Base-by-base conservation (phyloP, 2,113 vertebrate genomes). In the Dunckerocampus dactyliophorus region DNA sequence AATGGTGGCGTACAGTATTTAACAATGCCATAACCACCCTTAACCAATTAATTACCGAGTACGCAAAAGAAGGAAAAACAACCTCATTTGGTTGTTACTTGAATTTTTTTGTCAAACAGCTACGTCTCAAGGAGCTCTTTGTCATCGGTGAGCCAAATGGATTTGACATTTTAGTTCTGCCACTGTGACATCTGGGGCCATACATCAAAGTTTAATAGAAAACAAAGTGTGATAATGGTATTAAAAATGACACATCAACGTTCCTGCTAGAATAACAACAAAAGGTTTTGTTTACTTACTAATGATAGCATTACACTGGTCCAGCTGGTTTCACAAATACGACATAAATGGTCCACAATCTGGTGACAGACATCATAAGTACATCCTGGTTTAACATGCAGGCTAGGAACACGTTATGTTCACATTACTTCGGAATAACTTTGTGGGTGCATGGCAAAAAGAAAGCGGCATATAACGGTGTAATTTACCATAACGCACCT, bases 41-140 rank as follows among this genome's bases (percentile, higher is more conserved):
- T 5, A 34, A 2, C 87, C 84, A 90, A 89, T 88, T 90, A 89
- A 93, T 93, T 89, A 12, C 10, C 10, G 89, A 91, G 93, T 87
- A 91, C 88, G 89, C 37, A 39, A 86, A 92, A 89, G 89, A 90
- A 91, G 87, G 4, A 22, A 50, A 50, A 48, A 15, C 21, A 21
- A 49, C 13, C 48, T 22, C 83, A 39, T 14, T 43, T 14, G 3
- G 39, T 4, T 14, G 11, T 13, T 43, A 13, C 3, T 39, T 39
- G 37, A 43, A 42, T 13, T 43, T 19, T 19, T 48, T 16, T 9
- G 20, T 16, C 7, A 83, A 82, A 68, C 46, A 57, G 50, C 15
- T 57, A 28, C 68, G 52, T 74, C 62, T 48, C 52, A 46, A 58
- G 37, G 11, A 58, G 39, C 37, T 55, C 15, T 59, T 59, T 59